Evolutionary conservation across 1,140 invertebrate species (phyloP), one percentile per base, ranked within the genome.

Genomic region (Liolophura sinensis): DNA sequence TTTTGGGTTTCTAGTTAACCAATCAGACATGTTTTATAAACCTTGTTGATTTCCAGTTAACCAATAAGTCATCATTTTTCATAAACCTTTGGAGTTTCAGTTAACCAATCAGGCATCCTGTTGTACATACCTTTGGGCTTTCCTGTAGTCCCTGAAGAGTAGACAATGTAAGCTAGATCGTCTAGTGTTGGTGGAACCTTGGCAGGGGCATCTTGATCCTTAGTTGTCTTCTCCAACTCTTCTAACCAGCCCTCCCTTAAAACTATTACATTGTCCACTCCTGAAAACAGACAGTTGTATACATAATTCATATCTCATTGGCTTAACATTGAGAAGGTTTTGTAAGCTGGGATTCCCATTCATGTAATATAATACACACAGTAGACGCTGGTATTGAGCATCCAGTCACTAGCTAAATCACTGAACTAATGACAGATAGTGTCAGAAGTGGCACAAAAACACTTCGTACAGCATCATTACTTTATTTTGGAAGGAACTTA

Each of bases 61-160:
- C n/a, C n/a, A 20, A 24, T 54, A 3, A 20, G 31, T 3, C 9
- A 40, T 40, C 1, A 31, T 7, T 7, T 31, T 24, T 31, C 20
- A 58, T 22, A 24, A 3, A 58, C 20, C 18, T 22, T 24, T 22
- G 18, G 18, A 7, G 1, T 58, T 18, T 58, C 18, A 24, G 18
- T 48, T 22, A 25, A 59, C n/a, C 55, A 52, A 49, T n/a, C 24
- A 58, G 27, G 61, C 25, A 22, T 16, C 4, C n/a, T n/a, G 25
- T 18, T 18, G 1, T 11, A 64, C 49, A 56, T 66, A 83, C 81
- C 87, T 82, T 88, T 88, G 16, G 87, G 87, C 74, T 85, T 86
- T 25, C 87, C 87, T n/a, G 87, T 88, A 11, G 87, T 88, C 3
- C 87, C 87, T 15, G 86, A 87, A 0, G 84, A 85, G 65, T 86